Conservation (phyloP, 1,140 invertebrate species). For the Sitophilus oryzae region DNA sequence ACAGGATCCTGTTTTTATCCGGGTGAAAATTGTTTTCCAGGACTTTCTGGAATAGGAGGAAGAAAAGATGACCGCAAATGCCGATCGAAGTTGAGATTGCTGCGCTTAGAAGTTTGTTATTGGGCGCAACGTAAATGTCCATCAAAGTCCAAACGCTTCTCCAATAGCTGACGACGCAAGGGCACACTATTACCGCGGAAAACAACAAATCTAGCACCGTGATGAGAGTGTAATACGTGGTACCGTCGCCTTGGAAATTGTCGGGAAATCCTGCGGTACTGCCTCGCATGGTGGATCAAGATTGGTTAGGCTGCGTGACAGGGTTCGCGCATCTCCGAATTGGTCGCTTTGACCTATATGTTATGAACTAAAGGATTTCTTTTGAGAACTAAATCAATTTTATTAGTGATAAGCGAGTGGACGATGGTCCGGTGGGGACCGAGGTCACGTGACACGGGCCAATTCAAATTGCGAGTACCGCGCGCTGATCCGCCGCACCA, state of each 20-base stretch:
- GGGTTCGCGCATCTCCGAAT: not conserved
- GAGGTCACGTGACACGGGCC: constrained; percentile 17
- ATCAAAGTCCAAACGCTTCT: constrained; percentile 77
- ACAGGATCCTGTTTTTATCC: constrained; percentile 59
- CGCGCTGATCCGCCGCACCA: constrained; percentile 6
- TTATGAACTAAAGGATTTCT: constrained; percentile 9
- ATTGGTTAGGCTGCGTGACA: not conserved
- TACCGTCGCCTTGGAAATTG: constrained; percentile 45
- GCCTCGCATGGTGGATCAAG: constrained; percentile 48
- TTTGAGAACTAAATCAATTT: constrained; percentile 21
- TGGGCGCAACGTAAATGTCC: constrained; percentile 63
- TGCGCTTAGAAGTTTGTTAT: constrained; percentile 52
- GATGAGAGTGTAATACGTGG: constrained; percentile 55
- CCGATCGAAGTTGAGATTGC: constrained; percentile 63
- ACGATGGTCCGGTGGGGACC: constrained; percentile 2
- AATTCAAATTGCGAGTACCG: constrained; percentile 19
- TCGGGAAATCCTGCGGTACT: constrained; percentile 53
- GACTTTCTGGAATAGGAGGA: constrained; percentile 60
- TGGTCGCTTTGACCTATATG: constrained; percentile 1
- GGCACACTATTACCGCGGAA: constrained; percentile 65
- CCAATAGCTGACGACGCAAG: constrained; percentile 79
- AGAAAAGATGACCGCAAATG: constrained; percentile 58
- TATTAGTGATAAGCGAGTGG: constrained; percentile 8
- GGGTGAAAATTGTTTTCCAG: constrained; percentile 58
- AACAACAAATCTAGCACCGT: constrained; percentile 64